Conservation (phyloP, 92 coral and sea anemone species). For the Palythoa grandis region DNA sequence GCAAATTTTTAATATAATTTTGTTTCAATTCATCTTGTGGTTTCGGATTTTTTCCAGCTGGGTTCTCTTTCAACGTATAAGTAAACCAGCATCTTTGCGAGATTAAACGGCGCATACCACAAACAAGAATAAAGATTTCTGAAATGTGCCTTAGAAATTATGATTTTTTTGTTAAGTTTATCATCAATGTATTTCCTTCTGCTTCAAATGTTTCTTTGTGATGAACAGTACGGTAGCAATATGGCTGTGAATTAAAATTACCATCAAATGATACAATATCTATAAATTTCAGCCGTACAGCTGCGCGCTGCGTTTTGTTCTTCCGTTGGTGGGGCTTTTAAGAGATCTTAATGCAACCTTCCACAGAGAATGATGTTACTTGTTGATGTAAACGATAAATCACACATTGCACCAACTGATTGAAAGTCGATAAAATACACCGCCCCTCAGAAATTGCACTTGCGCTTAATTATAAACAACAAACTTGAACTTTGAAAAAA, state of each 20-base stretch:
- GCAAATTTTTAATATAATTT: not conserved
- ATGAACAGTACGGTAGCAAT: not conserved
- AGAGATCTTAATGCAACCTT: not conserved
- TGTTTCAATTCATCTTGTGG: not conserved
- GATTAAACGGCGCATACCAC: not conserved
- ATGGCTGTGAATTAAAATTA: not conserved
- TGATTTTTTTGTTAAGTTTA: not conserved
- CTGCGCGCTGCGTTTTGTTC: slow-evolving; percentile 18
- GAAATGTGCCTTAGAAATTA: not conserved
- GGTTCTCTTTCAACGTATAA: not conserved
- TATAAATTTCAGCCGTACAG: slow-evolving; percentile 30
- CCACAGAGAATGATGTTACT: slow-evolving; percentile 13
- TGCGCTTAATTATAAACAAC: slow-evolving; percentile 13
- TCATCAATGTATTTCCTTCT: not conserved
- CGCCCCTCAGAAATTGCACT: not conserved
- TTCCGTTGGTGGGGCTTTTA: slow-evolving; percentile 16
- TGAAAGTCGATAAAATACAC: not conserved
- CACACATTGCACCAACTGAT: not conserved
- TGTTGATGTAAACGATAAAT: slow-evolving; percentile 17
- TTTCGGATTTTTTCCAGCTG: not conserved
- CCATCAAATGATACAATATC: slow-evolving; percentile 15
- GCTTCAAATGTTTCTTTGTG: not conserved
- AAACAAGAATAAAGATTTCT: not conserved
- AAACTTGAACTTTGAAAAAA: slow-evolving; percentile 6
- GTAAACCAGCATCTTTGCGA: not conserved